Evolutionary conservation across 2,797 vertebrate genomes (phyloP).

Genomic region (Falco peregrinus): DNA sequence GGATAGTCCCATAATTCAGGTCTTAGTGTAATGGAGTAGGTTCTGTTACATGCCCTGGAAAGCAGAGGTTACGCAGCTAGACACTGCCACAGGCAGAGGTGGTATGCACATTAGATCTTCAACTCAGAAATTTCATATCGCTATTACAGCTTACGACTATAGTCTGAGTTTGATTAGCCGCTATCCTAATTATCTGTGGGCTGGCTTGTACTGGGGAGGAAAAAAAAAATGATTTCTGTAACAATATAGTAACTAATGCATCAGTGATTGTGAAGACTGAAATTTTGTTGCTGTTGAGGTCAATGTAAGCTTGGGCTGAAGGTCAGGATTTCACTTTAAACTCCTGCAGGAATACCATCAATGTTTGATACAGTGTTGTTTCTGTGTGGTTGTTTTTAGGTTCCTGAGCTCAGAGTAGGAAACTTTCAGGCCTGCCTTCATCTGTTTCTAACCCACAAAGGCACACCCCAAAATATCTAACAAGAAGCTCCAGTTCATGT

Average conservation of each 20-base stretch:
- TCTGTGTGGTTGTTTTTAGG: not conserved
- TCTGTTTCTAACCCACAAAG: not conserved
- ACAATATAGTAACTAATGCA: not conserved
- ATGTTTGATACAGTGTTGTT: not conserved
- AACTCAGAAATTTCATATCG: not conserved
- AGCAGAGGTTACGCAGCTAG: not conserved
- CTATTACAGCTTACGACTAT: accelerated
- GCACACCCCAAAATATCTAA: not conserved
- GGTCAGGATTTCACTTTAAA: not conserved
- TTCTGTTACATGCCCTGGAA: not conserved
- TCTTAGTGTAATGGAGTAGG: not conserved
- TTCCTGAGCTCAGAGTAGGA: not conserved
- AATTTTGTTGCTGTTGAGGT: not conserved
- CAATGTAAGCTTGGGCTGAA: not conserved
- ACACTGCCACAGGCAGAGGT: too few relatives aligned
- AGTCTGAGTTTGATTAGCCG: not conserved
- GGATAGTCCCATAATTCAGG: not conserved
- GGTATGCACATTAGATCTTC: not conserved
- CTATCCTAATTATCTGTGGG: not conserved
- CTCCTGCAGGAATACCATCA: not conserved
- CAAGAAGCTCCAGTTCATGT: not conserved
- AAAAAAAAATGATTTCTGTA: not conserved
- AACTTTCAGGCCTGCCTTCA: not conserved
- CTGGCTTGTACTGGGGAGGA: not conserved
- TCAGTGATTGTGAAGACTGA: not conserved